A percentile compares a stretch with the other conserved stretches of the same genome.
Evolutionary conservation across 2,888 invertebrate species (phyloP).

Genomic region (Aphodius granarius): DNA sequence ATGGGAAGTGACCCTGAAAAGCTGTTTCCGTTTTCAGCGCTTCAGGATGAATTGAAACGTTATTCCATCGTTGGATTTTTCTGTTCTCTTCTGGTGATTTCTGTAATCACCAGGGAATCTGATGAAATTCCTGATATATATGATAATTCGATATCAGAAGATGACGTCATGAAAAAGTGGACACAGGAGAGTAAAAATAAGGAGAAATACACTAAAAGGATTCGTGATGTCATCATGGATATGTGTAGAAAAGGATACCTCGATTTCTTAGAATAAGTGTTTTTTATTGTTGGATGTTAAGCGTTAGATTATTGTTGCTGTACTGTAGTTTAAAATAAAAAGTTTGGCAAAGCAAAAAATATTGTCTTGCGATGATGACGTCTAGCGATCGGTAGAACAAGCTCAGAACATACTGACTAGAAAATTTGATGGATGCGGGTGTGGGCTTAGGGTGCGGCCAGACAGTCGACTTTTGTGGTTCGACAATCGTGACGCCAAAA

Average conservation of each 20-base stretch:
- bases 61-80: slow-evolving; percentile 38
- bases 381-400: too few relatives aligned
- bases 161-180: background rate
- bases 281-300: too few relatives aligned
- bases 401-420: too few relatives aligned
- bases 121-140: slow-evolving; percentile 35
- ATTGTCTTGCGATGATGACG: too few relatives aligned
- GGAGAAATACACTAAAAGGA: slow-evolving; percentile 23
- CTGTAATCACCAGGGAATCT: slow-evolving; percentile 37
- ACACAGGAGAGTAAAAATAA: slow-evolving; percentile 25
- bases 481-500: too few relatives aligned
- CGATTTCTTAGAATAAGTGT: slow-evolving; percentile 5
- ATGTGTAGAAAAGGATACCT: slow-evolving; percentile 16
- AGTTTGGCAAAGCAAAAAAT: too few relatives aligned
- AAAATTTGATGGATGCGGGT: too few relatives aligned
- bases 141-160: slow-evolving; percentile 7
- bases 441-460: too few relatives aligned
- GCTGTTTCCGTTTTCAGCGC: slow-evolving; percentile 38
- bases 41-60: slow-evolving; percentile 38
- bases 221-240: slow-evolving; percentile 28
- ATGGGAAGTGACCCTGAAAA: slow-evolving; percentile 38
- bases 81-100: slow-evolving; percentile 33
- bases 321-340: too few relatives aligned
- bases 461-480: too few relatives aligned
- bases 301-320: too few relatives aligned